Conservation (phyloP, 2,113 vertebrate genomes). For the Scophthalmus maximus region DNA sequence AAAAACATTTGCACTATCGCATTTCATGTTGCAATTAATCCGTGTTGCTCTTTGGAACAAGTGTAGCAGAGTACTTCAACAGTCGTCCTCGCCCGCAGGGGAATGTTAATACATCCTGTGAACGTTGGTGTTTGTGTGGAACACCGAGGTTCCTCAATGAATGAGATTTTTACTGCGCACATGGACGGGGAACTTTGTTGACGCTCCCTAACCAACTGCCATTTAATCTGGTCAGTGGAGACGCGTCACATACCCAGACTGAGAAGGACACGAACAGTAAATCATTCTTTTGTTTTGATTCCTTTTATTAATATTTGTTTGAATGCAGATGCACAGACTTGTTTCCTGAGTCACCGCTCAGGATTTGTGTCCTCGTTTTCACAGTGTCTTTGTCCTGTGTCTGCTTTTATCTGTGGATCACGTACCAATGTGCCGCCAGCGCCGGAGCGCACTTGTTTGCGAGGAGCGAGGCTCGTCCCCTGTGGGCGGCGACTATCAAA, state of each 20-base stretch:
- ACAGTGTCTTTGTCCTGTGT: not conserved
- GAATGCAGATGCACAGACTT: not conserved
- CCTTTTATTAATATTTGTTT: constrained; percentile 3
- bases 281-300: constrained; percentile 9
- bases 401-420: not conserved
- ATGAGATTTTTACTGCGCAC: constrained; percentile 20
- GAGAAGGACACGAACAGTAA: constrained; percentile 4
- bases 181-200: constrained; percentile 23
- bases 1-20: constrained; percentile 17
- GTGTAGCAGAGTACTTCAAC: not conserved
- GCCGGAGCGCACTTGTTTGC: constrained; percentile 47
- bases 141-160: constrained; percentile 1
- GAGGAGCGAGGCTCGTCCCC: constrained; percentile 36
- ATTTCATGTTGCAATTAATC: constrained; percentile 31
- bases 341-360: too few relatives aligned
- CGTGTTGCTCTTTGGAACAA: not conserved
- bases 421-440: not conserved
- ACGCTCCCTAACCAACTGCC: constrained; percentile 16
- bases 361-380: not conserved
- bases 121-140: constrained; percentile 26
- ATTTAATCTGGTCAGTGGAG: constrained; percentile 29
- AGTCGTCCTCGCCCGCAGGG: not conserved
- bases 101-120: not conserved
- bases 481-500: constrained; percentile 60
- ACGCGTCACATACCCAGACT: not conserved